phyloP scores from a whole-genome alignment of 1,140 invertebrate species.

The Zeugodacus cucurbitae region DNA sequence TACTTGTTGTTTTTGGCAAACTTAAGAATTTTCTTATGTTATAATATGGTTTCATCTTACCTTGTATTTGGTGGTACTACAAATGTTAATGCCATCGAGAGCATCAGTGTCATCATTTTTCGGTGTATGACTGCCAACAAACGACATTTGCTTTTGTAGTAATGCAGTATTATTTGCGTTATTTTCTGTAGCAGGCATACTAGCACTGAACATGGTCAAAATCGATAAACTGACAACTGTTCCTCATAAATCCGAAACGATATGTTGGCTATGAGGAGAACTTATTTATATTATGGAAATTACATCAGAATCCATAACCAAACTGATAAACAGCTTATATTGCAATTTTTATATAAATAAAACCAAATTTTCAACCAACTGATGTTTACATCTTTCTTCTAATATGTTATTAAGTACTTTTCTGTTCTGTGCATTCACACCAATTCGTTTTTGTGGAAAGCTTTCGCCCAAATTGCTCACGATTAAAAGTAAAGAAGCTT shows the following conservation, averaged over 20 bases:
- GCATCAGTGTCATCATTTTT: slow-evolving; percentile 61
- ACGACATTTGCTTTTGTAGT: slow-evolving; percentile 59
- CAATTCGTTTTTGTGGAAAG: too few relatives aligned
- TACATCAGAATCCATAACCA: neutral
- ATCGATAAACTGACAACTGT: neutral
- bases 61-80: slow-evolving; percentile 55
- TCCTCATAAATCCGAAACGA: neutral
- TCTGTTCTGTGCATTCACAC: too few relatives aligned
- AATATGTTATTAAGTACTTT: too few relatives aligned
- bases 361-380: too few relatives aligned
- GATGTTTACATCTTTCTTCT: too few relatives aligned
- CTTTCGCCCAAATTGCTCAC: too few relatives aligned
- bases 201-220: neutral
- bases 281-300: neutral
- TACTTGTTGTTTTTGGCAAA: too few relatives aligned
- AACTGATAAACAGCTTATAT: neutral
- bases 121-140: slow-evolving; percentile 55
- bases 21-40: too few relatives aligned
- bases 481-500: too few relatives aligned
- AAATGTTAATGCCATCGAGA: slow-evolving; percentile 55
- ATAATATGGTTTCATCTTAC: slow-evolving; percentile 38
- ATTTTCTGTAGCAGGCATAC: slow-evolving; percentile 44
- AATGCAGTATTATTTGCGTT: slow-evolving; percentile 58
- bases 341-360: too few relatives aligned
- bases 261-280: neutral